Evolutionary conservation across 2,888 invertebrate genomes (phyloP).

Genomic region (Formica aserva): DNA sequence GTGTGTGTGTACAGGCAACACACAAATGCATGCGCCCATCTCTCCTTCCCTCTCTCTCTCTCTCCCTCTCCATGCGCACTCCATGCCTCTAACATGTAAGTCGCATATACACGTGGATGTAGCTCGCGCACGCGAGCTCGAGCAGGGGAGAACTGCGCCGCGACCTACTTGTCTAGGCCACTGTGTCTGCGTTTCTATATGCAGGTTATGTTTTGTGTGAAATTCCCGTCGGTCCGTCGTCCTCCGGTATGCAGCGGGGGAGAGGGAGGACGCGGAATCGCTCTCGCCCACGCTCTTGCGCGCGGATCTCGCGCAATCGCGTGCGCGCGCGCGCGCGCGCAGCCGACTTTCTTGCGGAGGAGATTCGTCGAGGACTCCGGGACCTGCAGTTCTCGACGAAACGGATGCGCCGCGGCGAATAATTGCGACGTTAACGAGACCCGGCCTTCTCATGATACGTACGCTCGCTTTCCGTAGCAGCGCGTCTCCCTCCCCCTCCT

Average conservation of each 20-base stretch:
- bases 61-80: neutral
- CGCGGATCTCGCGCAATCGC: constrained; percentile 30
- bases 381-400: constrained; percentile 63
- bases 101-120: constrained; percentile 30
- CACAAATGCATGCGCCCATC: constrained; percentile 17
- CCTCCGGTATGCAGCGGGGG: neutral
- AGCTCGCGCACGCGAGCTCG: constrained; percentile 72
- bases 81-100: constrained; percentile 14
- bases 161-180: constrained; percentile 85
- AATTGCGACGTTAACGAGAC: constrained; percentile 41
- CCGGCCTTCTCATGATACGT: neutral
- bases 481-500: neutral
- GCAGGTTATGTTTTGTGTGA: constrained; percentile 76
- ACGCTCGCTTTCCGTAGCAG: neutral
- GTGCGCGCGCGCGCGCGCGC: neutral
- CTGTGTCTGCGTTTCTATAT: constrained; percentile 81
- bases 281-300: constrained; percentile 35
- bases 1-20: constrained; percentile 31
- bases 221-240: constrained; percentile 63
- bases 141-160: constrained; percentile 82
- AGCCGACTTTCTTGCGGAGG: constrained; percentile 55
- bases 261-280: constrained; percentile 48
- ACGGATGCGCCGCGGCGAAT: constrained; percentile 59
- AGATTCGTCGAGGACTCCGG: constrained; percentile 58
- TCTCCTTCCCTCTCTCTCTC: neutral